Base-by-base conservation (phyloP, 2,888 invertebrate genomes). In the Thereva unica region DNA sequence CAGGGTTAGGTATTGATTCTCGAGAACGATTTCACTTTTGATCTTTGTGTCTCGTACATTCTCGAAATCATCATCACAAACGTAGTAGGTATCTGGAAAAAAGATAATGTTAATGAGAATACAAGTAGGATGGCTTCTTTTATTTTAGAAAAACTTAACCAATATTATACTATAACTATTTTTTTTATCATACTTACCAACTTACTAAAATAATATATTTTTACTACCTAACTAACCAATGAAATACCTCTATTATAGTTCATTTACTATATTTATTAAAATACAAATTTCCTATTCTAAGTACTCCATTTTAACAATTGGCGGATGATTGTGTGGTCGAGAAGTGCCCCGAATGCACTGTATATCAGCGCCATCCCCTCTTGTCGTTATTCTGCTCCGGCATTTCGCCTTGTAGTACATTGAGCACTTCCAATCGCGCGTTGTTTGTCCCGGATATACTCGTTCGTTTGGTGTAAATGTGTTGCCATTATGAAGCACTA, bases 391-490 rank as follows among this genome's bases (percentile, higher is more conserved):
- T 8, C 80, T 73, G 0, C 79, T 79, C 1, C 78, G 75, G 57
- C 80, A 80, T 68, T 77, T 78, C 5, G 75, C 76, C 70, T 77
- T 80, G 68, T 80, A 78, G 67, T 81, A 81, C 78, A 79, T 77
- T 5, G 80, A 78, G 70, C 81, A 81, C 65, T 81, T 81, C 78
- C 79, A 81, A 64, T 78, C 78, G 0, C 80, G 76, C 5, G 77
- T 76, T 9, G 74, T 75, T 41, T 77, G 77, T 4, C 78, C 79
- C 9, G 74, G 74, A 44, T 34, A 59, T 37, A 73, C 66, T 71
- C 78, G 79, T 50, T 78, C 78, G 64, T 81, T 81, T 41, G 81
- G 81, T 8, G 81, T 81, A 66, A 77, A 81, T 0, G 80, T 79
- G 68, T 81, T 79, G 44, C 74, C 74, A 67, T 77, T 74, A 64